A percentile compares a stretch with the other conserved stretches of the same genome.
These are phyloP conservation scores for Peromyscus attwateri DNA, from an alignment of 2,797 vertebrate genomes.

Conservation along the genomic window DNA sequence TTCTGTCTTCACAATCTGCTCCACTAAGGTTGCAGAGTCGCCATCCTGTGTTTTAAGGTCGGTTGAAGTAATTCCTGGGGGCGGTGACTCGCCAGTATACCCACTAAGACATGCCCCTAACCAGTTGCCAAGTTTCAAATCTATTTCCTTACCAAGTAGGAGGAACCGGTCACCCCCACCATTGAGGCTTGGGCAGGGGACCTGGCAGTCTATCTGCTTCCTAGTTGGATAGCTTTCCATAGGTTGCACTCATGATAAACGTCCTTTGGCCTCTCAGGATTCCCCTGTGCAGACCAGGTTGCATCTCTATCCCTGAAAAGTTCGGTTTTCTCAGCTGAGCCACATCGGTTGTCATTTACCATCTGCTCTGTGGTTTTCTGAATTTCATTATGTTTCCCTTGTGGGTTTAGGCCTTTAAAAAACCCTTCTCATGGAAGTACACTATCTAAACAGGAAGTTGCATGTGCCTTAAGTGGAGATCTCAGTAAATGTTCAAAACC, in stretches of 20 bases:
- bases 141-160: background rate
- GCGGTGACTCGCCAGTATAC: background rate
- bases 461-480: background rate
- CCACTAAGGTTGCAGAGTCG: background rate
- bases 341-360: conserved; percentile 46
- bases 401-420: conserved; percentile 47
- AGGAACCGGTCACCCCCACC: background rate
- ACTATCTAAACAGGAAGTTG: background rate
- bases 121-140: background rate
- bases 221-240: background rate
- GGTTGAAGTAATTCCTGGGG: background rate
- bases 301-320: conserved; percentile 54
- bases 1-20: background rate
- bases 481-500: background rate
- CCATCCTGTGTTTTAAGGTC: background rate
- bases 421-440: conserved; percentile 25
- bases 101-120: background rate
- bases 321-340: conserved; percentile 51
- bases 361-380: conserved; percentile 52
- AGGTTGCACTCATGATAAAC: background rate
- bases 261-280: background rate
- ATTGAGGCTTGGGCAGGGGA: background rate
- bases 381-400: conserved; percentile 61
- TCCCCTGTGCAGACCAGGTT: background rate
- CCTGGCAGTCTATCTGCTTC: background rate